Evolutionary conservation across 2,888 invertebrate genomes (phyloP), one percentile per base, ranked within the genome.

Genomic region (Drosophila stalkeri): DNA sequence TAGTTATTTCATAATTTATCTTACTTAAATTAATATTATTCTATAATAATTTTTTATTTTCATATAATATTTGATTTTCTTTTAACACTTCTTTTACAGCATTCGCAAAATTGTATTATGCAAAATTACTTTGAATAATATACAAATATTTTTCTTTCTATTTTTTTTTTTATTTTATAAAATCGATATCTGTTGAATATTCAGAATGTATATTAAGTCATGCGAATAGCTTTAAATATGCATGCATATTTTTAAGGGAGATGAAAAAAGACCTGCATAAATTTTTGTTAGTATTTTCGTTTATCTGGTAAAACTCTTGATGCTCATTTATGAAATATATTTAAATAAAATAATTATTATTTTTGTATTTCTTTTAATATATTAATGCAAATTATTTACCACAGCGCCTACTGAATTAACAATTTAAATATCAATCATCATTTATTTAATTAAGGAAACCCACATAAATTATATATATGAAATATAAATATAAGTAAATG

Each of bases 401-500:
- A 23, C 52, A 9, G n/a, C 20, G 9, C 5, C 37, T 3, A 39
- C 23, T 39, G 23, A n/a, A 39, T 35, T 35, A 37, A 43, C 20
- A 47, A 46, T 64, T 49, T 35, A 60, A 60, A 64, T 60, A n/a
- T 8, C 11, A 27, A 5, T 27, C 11, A 41, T 20, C 37, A 66
- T 43, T 67, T 33, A 46, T 23, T 33, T 5, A 67, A 43, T n/a
- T 37, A 31, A 8, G 20, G n/a, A 39, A 54, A 12, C 3, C 23
- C n/a, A 23, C 16, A 37, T 37, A 2, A 37, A 37, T 16, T 37
- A 43, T 11, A 18, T 8, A 47, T 27, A n/a, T 27, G 16, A 23
- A 23, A 23, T 23, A 23, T 23, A 27, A 16, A 20, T 56, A 9
- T 23, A 46, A 16, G n/a, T 27, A 16, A 27, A 27, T 27, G 9